These are phyloP conservation scores for Eilema sororculum DNA, from an alignment of 2,888 invertebrate species.

Conservation along the genomic window DNA sequence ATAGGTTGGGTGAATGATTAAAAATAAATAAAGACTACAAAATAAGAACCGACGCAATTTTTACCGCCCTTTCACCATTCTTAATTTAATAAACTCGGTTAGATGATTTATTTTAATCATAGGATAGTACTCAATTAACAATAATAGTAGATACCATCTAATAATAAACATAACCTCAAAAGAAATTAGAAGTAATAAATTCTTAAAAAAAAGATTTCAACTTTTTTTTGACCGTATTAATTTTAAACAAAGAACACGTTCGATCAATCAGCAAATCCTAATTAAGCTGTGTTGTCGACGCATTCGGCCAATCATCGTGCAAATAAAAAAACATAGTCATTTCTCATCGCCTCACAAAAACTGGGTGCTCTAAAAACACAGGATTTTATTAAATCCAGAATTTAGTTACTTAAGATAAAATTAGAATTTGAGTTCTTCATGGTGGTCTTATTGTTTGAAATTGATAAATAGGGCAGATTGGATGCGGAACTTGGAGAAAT, in stretches of 20 bases:
- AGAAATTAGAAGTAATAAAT: background rate
- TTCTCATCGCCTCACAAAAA: constrained; percentile 13
- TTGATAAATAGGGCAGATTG: background rate
- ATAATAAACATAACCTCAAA: no score
- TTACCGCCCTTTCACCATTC: no score
- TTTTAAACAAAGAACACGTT: constrained; percentile 10
- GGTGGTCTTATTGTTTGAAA: background rate
- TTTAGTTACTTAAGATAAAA: background rate
- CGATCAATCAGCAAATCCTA: constrained; percentile 14
- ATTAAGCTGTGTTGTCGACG: constrained; percentile 16
- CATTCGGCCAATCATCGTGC: constrained; percentile 23
- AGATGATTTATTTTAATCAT: no score
- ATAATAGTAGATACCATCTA: no score
- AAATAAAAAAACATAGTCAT: constrained; percentile 12
- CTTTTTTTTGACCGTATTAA: background rate
- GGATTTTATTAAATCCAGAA: background rate
- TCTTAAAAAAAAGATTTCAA: background rate
- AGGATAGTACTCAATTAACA: no score
- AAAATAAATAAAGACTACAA: no score
- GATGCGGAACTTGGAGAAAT: background rate
- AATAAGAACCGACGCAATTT: no score
- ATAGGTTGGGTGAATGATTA: no score
- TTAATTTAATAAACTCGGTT: no score
- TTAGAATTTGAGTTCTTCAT: background rate
- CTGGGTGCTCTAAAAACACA: constrained; percentile 12